These are phyloP conservation scores for Hylia prasina DNA, from an alignment of 2,113 vertebrate genomes.

Conservation along the genomic window DNA sequence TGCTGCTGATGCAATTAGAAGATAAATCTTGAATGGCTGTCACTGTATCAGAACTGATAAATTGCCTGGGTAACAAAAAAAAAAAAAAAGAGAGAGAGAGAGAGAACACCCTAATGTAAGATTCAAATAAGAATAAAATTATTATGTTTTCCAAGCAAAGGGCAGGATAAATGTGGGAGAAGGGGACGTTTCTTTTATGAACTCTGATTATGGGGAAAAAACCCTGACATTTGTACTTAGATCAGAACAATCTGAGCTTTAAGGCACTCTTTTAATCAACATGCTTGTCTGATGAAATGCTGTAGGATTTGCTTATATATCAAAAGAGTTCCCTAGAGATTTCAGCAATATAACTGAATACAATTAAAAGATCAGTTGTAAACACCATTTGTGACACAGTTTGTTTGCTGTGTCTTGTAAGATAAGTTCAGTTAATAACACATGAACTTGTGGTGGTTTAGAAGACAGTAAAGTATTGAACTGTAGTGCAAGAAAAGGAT, in stretches of 20 bases:
- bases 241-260: constrained; percentile 38
- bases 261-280: constrained; percentile 56
- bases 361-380: constrained; percentile 60
- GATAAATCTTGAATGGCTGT: not conserved
- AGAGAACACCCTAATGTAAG: not conserved
- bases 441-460: not conserved
- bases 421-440: constrained; percentile 8
- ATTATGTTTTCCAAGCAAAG: not conserved
- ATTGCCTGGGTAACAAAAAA: not conserved
- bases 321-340: constrained; percentile 51
- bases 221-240: constrained; percentile 18
- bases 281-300: constrained; percentile 55
- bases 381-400: constrained; percentile 5
- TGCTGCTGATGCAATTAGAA: not conserved
- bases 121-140: not conserved
- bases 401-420: constrained; percentile 17
- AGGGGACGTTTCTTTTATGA: constrained; percentile 11
- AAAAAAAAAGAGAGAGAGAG: no score
- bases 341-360: constrained; percentile 43
- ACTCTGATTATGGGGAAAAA: constrained; percentile 2
- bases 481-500: not conserved
- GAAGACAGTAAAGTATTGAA: not conserved
- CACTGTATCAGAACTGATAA: not conserved
- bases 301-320: constrained; percentile 60
- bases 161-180: not conserved